Conservation (phyloP, 30 jellyfish, hydroid and myxozoan species). For the Sanderia malayensis region DNA sequence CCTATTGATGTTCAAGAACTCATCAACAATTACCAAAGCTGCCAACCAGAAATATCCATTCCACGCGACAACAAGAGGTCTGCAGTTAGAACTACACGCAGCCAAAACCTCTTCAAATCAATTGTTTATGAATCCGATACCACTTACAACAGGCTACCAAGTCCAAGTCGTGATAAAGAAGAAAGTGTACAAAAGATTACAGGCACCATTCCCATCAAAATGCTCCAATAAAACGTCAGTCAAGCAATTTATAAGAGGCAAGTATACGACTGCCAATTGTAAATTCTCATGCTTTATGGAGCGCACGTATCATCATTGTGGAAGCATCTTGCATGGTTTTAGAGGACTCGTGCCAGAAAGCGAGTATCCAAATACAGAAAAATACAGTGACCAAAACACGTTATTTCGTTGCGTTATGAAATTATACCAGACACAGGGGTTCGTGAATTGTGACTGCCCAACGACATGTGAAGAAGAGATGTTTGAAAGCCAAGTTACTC, state of each 20-base stretch:
- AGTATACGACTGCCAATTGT: background rate
- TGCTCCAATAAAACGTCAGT: conserved; percentile 3
- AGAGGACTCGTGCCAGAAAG: background rate
- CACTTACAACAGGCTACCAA: background rate
- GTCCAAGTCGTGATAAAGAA: background rate
- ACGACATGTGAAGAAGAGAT: too few relatives aligned
- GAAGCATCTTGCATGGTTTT: background rate
- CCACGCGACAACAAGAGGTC: background rate
- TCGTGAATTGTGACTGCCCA: too few relatives aligned
- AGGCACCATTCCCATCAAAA: background rate
- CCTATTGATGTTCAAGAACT: background rate
- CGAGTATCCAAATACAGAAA: background rate
- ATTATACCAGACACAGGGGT: too few relatives aligned
- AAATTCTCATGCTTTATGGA: background rate
- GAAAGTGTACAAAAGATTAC: background rate
- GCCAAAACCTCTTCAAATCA: too few relatives aligned
- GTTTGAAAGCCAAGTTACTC: too few relatives aligned
- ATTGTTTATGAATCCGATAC: too few relatives aligned
- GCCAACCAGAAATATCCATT: background rate
- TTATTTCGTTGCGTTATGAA: background rate
- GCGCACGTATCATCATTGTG: background rate
- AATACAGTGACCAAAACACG: background rate
- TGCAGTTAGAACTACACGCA: background rate
- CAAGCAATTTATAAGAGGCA: background rate
- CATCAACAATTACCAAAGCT: background rate